Conservation (phyloP, 2,888 invertebrate species). For the Hermodice carunculata region DNA sequence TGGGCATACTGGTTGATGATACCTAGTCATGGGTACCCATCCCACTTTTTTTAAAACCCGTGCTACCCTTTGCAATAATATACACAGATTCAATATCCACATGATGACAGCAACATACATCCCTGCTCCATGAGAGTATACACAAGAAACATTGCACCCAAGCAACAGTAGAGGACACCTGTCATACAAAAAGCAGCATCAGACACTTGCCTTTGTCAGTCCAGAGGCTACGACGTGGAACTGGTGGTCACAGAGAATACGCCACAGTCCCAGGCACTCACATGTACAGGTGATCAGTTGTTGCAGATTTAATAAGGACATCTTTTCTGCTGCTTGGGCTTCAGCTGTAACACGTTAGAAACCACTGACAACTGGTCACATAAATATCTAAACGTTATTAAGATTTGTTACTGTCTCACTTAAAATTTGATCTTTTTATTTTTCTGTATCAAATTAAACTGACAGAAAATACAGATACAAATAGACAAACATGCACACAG, state of each 20-base stretch:
- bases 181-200: neutral
- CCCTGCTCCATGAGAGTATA: too few species aligned
- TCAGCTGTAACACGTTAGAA: conserved; percentile 55
- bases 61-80: too few species aligned
- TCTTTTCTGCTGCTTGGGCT: conserved; percentile 67
- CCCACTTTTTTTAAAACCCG: too few species aligned
- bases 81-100: neutral
- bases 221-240: conserved; percentile 78
- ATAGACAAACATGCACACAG: too few species aligned
- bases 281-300: conserved; percentile 78
- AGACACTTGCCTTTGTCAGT: conserved; percentile 60
- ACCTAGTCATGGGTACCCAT: too few species aligned
- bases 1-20: too few species aligned
- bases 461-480: too few species aligned
- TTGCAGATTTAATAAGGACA: conserved; percentile 67
- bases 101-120: neutral
- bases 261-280: conserved; percentile 94
- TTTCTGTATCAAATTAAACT: too few species aligned
- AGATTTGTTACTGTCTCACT: too few species aligned
- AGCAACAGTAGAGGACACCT: neutral
- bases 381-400: neutral
- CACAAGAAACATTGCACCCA: too few species aligned
- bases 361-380: neutral
- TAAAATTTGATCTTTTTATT: too few species aligned
- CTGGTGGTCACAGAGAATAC: conserved; percentile 91